Conservation (phyloP, 2,113 vertebrate genomes). For the Setophaga kirtlandii region DNA sequence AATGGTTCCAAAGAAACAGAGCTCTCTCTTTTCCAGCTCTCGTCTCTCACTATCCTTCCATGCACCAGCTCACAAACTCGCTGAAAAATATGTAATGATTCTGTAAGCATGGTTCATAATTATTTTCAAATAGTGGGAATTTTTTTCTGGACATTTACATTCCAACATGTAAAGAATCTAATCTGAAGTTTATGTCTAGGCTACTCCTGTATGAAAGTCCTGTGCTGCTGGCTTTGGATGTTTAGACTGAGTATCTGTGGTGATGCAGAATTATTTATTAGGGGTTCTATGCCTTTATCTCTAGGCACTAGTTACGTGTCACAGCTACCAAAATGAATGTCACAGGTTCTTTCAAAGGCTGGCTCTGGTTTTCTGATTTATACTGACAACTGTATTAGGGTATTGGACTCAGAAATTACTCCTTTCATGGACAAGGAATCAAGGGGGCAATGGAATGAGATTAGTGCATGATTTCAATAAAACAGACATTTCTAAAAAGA, state of each 20-base stretch:
- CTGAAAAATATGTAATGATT: not conserved
- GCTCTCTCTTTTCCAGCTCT: not conserved
- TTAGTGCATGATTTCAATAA: constrained; percentile 17
- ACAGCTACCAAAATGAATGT: not conserved
- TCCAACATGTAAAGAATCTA: not conserved
- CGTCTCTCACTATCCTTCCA: not conserved
- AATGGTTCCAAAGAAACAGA: not conserved
- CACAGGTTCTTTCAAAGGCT: constrained; percentile 12
- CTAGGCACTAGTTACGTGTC: not conserved
- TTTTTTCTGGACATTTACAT: not conserved
- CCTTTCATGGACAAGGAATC: not conserved
- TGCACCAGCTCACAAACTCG: not conserved
- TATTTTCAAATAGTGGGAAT: not conserved
- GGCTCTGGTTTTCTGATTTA: constrained; percentile 23
- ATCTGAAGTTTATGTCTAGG: not conserved
- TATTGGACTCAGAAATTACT: not conserved
- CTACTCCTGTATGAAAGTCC: not conserved
- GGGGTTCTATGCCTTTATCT: not conserved
- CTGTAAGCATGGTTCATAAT: not conserved
- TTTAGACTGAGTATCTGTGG: not conserved
- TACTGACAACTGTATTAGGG: not conserved
- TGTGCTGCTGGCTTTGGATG: not conserved
- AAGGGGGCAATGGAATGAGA: not conserved
- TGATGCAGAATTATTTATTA: not conserved
- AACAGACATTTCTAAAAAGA: not conserved